phyloP scores from a whole-genome alignment of 2,113 vertebrate species.

The Hydrolagus affinis region DNA sequence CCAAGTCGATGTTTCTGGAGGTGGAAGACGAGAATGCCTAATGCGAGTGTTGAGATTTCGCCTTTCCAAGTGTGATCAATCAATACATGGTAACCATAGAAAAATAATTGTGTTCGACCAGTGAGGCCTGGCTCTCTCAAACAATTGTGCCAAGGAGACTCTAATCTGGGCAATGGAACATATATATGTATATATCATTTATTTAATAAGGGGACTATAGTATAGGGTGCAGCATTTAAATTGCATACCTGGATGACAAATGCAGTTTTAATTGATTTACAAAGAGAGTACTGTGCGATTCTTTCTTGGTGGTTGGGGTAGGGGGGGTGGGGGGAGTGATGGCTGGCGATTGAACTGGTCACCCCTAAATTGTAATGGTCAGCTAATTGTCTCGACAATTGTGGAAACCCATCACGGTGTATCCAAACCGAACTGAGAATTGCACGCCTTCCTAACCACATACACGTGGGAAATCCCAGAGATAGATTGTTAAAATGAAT shows the following conservation, averaged over 20 bases:
- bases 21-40: constrained; percentile 6
- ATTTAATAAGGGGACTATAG: background rate
- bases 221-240: background rate
- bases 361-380: too few species aligned
- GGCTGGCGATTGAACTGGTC: too few species aligned
- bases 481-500: too few species aligned
- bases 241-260: background rate
- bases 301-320: too few species aligned
- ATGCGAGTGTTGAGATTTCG: background rate
- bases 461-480: too few species aligned
- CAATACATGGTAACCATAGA: background rate
- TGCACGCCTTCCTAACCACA: too few species aligned
- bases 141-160: background rate
- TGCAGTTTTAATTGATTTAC: too few species aligned
- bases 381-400: too few species aligned
- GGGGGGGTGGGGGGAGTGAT: too few species aligned
- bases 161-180: background rate
- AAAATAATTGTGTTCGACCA: background rate
- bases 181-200: background rate
- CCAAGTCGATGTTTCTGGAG: constrained; percentile 34
- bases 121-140: background rate
- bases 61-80: background rate
- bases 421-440: too few species aligned
- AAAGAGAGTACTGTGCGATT: too few species aligned
- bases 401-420: too few species aligned